These are phyloP conservation scores for Cheilosia vernalis DNA, from an alignment of 2,888 invertebrate genomes.

Conservation along the genomic window DNA sequence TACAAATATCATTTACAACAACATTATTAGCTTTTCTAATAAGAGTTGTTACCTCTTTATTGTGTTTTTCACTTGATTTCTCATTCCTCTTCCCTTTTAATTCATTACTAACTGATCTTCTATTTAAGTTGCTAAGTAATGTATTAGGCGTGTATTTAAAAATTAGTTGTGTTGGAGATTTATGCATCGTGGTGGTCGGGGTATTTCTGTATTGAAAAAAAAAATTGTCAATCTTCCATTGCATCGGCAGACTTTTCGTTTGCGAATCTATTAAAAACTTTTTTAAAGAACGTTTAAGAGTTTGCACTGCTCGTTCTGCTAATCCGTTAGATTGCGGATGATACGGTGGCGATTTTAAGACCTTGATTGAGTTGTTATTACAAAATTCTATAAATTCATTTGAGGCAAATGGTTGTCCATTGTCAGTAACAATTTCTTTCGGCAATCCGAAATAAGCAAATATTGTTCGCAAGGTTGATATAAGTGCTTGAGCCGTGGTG, in stretches of 20 bases:
- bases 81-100: background rate
- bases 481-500: background rate
- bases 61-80: background rate
- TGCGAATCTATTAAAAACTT: too few relatives aligned
- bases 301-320: background rate
- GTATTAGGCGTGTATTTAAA: background rate
- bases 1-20: too few relatives aligned
- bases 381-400: conserved; percentile 20
- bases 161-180: conserved; percentile 10
- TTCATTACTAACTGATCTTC: background rate
- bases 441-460: conserved; percentile 11
- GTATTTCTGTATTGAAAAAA: conserved; percentile 19
- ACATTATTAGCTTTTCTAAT: too few relatives aligned
- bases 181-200: conserved; percentile 9
- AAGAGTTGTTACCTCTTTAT: too few relatives aligned
- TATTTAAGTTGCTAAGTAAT: background rate
- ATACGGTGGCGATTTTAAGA: conserved; percentile 6
- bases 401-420: background rate
- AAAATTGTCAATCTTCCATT: conserved; percentile 18
- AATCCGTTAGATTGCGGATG: background rate
- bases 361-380: background rate
- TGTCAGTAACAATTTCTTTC: conserved; percentile 10
- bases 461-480: too few relatives aligned
- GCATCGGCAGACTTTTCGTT: conserved; percentile 10
- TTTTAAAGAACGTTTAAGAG: too few relatives aligned